These are phyloP conservation scores for Hypotaenidia philippensis DNA, from an alignment of 2,797 vertebrate species.

Conservation along the genomic window DNA sequence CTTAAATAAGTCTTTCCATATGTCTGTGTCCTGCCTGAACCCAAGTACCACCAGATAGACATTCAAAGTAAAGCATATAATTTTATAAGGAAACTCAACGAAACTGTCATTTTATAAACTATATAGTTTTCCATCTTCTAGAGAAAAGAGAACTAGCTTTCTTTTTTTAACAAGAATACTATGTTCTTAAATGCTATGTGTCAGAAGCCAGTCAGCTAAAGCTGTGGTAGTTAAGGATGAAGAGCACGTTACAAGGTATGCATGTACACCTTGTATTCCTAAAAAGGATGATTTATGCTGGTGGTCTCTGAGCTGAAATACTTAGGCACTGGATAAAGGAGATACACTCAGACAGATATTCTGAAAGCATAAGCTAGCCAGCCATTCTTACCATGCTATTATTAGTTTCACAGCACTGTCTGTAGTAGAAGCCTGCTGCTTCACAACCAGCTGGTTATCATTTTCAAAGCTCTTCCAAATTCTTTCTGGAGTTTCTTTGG, in stretches of 20 bases:
- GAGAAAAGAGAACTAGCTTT: background rate
- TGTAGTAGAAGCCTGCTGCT: conserved; percentile 54
- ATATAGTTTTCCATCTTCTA: background rate
- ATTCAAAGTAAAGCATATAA: background rate
- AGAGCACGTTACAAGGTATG: background rate
- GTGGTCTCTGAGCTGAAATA: conserved; percentile 27
- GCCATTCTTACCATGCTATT: conserved; percentile 59
- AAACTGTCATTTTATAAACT: background rate
- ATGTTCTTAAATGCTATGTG: background rate
- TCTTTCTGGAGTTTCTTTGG: conserved; percentile 74
- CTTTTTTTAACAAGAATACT: background rate
- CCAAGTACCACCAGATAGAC: background rate
- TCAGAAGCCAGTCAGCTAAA: background rate
- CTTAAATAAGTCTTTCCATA: background rate
- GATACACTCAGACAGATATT: conserved; percentile 1
- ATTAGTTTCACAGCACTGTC: conserved; percentile 68
- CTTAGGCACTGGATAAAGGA: conserved; percentile 25
- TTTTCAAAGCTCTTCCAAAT: conserved; percentile 73
- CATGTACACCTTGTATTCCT: background rate
- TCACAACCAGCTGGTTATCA: conserved; percentile 62
- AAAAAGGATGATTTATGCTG: conserved; percentile 19
- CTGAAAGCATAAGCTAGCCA: conserved; percentile 13
- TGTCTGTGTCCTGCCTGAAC: background rate
- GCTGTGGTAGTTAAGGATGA: background rate
- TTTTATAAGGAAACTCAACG: background rate